Conservation (phyloP, 1,140 invertebrate genomes). For the Rhyacophila brunnea region DNA sequence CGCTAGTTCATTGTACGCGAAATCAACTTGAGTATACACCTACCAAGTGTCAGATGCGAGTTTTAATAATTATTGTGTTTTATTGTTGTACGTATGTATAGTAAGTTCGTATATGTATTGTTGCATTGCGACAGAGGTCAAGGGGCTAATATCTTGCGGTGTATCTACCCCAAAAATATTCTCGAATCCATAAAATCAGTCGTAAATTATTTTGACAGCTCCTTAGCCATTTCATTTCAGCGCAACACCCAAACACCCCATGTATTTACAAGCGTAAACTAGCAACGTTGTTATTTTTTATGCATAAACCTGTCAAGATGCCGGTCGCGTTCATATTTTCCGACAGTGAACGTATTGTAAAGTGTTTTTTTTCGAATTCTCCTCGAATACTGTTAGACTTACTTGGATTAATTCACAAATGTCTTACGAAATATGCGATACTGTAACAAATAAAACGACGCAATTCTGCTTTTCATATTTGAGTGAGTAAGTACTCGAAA, state of each 20-base stretch:
- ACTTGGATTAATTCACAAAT: too few relatives aligned
- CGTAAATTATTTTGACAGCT: slow-evolving; percentile 7
- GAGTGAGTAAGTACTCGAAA: too few relatives aligned
- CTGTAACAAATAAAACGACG: too few relatives aligned
- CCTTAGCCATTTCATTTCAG: slow-evolving; percentile 2
- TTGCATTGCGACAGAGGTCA: slow-evolving; percentile 25
- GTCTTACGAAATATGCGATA: too few relatives aligned
- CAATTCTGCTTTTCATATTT: too few relatives aligned
- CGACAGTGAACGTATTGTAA: too few relatives aligned
- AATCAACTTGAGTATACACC: slow-evolving; percentile 26
- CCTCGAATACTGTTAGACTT: too few relatives aligned
- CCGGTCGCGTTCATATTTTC: neutral
- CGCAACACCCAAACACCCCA: too few relatives aligned
- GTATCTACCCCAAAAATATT: neutral
- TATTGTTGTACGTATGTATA: slow-evolving; percentile 53
- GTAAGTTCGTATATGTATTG: slow-evolving; percentile 47
- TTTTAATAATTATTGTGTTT: slow-evolving; percentile 49
- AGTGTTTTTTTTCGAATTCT: too few relatives aligned
- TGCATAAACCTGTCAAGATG: slow-evolving; percentile 1
- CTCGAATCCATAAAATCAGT: too few relatives aligned
- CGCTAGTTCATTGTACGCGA: slow-evolving; percentile 16
- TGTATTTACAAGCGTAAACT: too few relatives aligned
- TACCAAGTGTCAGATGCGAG: slow-evolving; percentile 41
- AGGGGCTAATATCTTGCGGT: slow-evolving; percentile 7
- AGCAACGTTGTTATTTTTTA: slow-evolving; percentile 4